Evolutionary conservation across 2,113 vertebrate species (phyloP).

Genomic region (Proteles cristata): DNA sequence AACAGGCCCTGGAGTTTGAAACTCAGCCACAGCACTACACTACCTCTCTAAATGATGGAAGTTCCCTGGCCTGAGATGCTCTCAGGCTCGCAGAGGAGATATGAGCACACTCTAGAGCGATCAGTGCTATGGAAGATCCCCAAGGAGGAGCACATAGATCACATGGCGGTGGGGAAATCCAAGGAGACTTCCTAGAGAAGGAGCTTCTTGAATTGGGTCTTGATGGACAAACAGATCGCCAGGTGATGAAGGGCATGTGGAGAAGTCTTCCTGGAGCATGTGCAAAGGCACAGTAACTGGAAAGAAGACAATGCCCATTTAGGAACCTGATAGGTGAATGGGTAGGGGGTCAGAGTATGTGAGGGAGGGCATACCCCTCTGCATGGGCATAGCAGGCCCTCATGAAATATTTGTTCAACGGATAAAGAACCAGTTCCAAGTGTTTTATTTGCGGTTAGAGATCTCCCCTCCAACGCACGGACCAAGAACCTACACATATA

Average conservation of each 20-base stretch:
- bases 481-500: background rate
- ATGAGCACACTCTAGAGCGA: background rate
- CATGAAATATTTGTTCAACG: background rate
- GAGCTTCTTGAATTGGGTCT: background rate
- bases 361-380: background rate
- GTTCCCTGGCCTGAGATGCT: background rate
- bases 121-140: background rate
- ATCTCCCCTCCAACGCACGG: background rate
- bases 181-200: background rate
- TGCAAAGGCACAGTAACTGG: background rate
- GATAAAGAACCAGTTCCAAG: background rate
- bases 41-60: background rate
- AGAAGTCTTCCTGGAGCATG: background rate
- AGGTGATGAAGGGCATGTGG: background rate
- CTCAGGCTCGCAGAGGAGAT: background rate
- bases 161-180: background rate
- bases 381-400: background rate
- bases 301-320: background rate
- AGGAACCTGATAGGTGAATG: background rate
- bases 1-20: background rate
- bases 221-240: background rate
- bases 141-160: background rate
- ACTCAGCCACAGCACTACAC: background rate
- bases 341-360: no score
- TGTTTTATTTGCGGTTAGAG: background rate